Evolutionary conservation across 2,113 vertebrate genomes (phyloP), one percentile per base, ranked within the genome.

Genomic region (Alaudala cheleensis): DNA sequence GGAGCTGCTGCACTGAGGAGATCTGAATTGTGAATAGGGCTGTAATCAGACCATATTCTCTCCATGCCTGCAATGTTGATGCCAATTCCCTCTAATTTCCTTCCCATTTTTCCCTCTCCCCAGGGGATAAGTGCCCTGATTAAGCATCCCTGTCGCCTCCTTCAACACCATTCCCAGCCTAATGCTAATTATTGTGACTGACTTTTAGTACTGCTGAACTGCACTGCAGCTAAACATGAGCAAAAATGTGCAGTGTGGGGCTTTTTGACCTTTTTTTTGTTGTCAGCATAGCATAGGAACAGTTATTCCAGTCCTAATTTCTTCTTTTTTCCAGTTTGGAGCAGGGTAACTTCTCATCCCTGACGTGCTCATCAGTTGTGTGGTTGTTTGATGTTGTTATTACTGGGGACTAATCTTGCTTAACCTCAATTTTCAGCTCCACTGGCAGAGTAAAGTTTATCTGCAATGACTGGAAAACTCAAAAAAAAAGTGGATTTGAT

Each of bases 51-150:
- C 76, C 90, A 61, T 88, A 93, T 97, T 94, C 95, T 94, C 93
- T 93, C 54, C 61, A 24, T 86, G 91, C 22, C 4, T 92, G 90
- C 86, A 23, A 23, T 93, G 91, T 90, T 96, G 95, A 96, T 95
- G 95, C 95, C 86, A 81, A 96, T 96, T 97, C 90, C 33, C 81
- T 95, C 93, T 92, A 87, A 97, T 97, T 97, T 97, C 94, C 95
- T 91, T 93, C 39, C 93, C 93, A 86, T 93, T 97, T 97, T 96
- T 88, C 86, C 90, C 42, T 90, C 86, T 82, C 96, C 92, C 79
- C 62, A 76, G 95, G 94, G 95, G 47, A 95, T 96, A 93, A 96
- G 83, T 96, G 91, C 88, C 93, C 90, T 96, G 97, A 97, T 97
- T 97, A 97, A 94, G 90, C 84, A 91, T 93, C 94, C 93, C 86